phyloP scores from a whole-genome alignment of 1,140 invertebrate genomes.

The Saccostrea echinata region DNA sequence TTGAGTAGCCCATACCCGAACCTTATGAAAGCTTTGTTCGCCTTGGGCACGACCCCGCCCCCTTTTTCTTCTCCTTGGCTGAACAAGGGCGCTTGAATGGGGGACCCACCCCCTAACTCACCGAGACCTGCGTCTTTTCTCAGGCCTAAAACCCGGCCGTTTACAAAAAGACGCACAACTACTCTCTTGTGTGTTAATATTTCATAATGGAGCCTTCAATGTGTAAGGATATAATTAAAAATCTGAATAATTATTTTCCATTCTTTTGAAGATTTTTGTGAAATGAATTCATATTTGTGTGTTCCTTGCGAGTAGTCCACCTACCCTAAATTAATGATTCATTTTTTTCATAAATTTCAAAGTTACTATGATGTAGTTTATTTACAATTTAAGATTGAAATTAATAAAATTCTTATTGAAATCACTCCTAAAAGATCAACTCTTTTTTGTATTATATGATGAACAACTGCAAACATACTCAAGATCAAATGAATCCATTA shows the following conservation, averaged over 20 bases:
- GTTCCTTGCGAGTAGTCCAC: background rate
- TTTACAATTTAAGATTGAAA: constrained; percentile 2
- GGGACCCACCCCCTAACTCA: constrained; percentile 8
- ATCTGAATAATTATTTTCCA: constrained; percentile 1
- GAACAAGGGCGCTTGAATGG: constrained; percentile 34
- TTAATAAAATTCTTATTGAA: constrained; percentile 24
- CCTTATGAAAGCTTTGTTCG: constrained; percentile 30
- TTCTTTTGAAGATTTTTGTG: constrained; percentile 17
- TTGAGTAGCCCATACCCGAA: constrained; percentile 26
- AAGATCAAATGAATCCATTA: constrained; percentile 21
- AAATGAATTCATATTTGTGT: constrained; percentile 36
- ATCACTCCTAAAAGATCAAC: background rate
- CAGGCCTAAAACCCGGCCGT: constrained; percentile 1
- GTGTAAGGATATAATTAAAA: constrained; percentile 29
- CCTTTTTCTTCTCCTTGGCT: constrained; percentile 15
- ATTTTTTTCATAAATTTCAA: background rate
- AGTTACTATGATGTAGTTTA: background rate
- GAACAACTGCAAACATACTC: constrained; percentile 13
- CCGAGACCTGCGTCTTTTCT: constrained; percentile 11
- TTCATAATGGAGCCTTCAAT: constrained; percentile 21
- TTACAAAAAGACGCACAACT: background rate
- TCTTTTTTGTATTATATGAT: background rate
- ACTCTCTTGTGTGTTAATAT: constrained; percentile 35
- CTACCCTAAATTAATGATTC: constrained; percentile 7
- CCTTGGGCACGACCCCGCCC: background rate